phyloP scores from a whole-genome alignment of 2,888 invertebrate genomes.

The Andrena praecox region DNA sequence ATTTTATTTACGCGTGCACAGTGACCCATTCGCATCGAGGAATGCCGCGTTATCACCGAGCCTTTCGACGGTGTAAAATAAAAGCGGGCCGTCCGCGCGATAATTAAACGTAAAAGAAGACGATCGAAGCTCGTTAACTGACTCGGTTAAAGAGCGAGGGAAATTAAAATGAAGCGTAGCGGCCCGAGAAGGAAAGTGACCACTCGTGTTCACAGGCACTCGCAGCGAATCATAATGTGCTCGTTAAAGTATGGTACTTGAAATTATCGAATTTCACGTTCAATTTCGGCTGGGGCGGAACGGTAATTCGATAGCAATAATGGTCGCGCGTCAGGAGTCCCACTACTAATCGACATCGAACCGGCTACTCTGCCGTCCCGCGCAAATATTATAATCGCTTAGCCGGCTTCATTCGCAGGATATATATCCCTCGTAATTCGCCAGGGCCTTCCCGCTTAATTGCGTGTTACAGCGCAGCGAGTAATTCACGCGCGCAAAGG shows the following conservation, averaged over 20 bases:
- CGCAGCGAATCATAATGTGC: constrained; percentile 14
- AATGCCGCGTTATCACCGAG: background rate
- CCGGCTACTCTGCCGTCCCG: constrained; percentile 50
- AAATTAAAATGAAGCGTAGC: background rate
- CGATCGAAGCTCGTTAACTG: background rate
- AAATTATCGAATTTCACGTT: constrained; percentile 41
- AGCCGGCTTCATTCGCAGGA: background rate
- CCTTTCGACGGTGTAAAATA: background rate
- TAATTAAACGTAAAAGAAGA: constrained; percentile 4
- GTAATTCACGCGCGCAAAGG: constrained; percentile 12
- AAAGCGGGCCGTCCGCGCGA: background rate
- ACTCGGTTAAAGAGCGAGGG: background rate
- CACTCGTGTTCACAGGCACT: background rate
- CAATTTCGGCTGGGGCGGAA: constrained; percentile 38
- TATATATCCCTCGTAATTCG: constrained; percentile 52
- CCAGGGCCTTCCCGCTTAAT: constrained; percentile 17
- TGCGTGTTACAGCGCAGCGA: constrained; percentile 18
- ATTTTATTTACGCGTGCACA: constrained; percentile 26
- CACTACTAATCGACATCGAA: constrained; percentile 58
- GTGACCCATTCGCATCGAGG: constrained; percentile 27
- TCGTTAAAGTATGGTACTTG: constrained; percentile 32
- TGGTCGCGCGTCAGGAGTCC: constrained; percentile 46
- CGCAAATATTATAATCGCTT: constrained; percentile 54
- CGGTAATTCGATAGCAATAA: constrained; percentile 49
- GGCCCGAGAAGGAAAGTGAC: constrained; percentile 4